Base-by-base conservation (phyloP, 2,797 vertebrate genomes). In the Crotalus adamanteus region DNA sequence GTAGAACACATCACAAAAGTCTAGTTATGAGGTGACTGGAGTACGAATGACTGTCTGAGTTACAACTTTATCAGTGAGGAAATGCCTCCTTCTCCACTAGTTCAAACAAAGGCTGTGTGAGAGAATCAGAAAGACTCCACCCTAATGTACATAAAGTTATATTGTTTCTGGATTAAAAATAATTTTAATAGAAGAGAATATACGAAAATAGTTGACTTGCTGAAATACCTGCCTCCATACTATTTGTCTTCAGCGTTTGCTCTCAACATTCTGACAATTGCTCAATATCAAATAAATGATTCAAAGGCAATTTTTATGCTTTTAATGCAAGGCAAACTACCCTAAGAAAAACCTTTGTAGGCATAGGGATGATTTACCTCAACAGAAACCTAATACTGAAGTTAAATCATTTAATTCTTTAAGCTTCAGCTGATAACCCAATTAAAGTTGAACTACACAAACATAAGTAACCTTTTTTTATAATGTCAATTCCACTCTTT, bases 321-420 rank as follows among this genome's bases (percentile, higher is more conserved):
- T 91, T n/a, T 5, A 3, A 90, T 91, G 83, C 26, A 57, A 91
- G 86, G 93, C 51, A 93, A 95, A 83, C 5, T 1, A 13, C 89
- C 92, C 93, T 2, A 65, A 86, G 88, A 83, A 90, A 89, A 91
- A 93, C 6, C 0, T 92, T 94, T n/a, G 88, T 78, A 94, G 90
- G 93, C 87, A 94, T 93, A 92, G 28, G 93, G 88, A 65, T 89
- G 69, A 92, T 91, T 93, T 92, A 91, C 91, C 86, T 89, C 86
- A 95, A 90, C 89, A 88, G 91, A 95, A 95, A 94, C 88, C 5
- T 42, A 51, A 94, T 93, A 96, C 95, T 96, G 96, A 95, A 95
- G 95, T 95, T 95, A 93, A 95, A 93, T 96, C 94, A 91, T 88
- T 94, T 92, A 94, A 96, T 95, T 94, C 95, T 93, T 59, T 13